Conservation (phyloP, 2,113 vertebrate genomes). For the Anas platyrhynchos region DNA sequence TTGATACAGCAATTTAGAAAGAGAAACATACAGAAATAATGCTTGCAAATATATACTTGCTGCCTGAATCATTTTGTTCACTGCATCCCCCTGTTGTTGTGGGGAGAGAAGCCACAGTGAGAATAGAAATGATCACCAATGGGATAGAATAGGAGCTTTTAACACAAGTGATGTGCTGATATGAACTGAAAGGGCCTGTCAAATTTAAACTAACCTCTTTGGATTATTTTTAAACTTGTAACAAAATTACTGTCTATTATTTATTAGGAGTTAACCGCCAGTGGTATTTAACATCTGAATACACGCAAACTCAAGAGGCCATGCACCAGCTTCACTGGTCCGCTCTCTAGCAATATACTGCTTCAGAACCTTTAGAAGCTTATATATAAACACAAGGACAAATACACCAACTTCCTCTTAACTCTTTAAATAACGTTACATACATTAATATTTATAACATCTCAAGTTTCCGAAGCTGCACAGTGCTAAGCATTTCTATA, state of each 20-base stretch:
- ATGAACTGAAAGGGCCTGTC: not conserved
- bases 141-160: not conserved
- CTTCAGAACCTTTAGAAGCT: not conserved
- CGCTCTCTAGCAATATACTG: not conserved
- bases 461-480: not conserved
- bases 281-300: not conserved
- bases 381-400: not conserved
- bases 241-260: not conserved
- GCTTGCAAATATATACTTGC: not conserved
- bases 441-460: not conserved
- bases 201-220: not conserved
- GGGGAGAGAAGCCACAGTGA: not conserved
- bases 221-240: not conserved
- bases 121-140: not conserved
- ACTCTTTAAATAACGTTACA: not conserved
- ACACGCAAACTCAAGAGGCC: not conserved
- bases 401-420: not conserved
- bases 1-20: not conserved
- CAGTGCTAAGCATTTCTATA: not conserved
- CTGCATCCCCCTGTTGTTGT: not conserved
- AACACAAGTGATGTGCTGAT: not conserved
- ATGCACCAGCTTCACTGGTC: not conserved
- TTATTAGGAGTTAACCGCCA: not conserved
- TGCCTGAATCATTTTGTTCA: not conserved
- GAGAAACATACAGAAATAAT: not conserved